A percentile compares a stretch with the other conserved stretches of the same genome.
Conservation (phyloP, 2,113 vertebrate species). For the Syrrhaptes paradoxus region DNA sequence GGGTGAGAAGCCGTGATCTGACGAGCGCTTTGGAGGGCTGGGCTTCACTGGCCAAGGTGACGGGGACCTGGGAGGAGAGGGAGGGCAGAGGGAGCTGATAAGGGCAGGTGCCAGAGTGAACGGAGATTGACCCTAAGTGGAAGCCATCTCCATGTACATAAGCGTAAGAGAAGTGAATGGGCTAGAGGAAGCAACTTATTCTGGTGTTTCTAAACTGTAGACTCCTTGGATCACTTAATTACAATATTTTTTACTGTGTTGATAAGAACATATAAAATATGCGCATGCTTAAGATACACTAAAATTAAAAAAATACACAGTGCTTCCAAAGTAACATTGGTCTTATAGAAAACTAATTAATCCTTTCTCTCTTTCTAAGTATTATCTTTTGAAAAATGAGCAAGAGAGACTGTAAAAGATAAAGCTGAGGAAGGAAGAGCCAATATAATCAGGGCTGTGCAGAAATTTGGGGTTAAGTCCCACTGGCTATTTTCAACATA, state of each 20-base stretch:
- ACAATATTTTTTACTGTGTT: neutral
- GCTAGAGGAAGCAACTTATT: neutral
- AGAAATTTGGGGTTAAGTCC: constrained; percentile 1
- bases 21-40: neutral
- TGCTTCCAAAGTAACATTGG: neutral
- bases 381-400: constrained; percentile 5
- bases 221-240: neutral
- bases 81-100: neutral
- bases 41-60: neutral
- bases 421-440: neutral
- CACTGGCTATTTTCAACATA: neutral
- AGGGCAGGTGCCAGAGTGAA: neutral
- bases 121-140: neutral
- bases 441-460: neutral
- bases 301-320: neutral
- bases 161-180: neutral
- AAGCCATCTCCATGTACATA: neutral
- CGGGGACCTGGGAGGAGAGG: neutral
- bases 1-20: neutral
- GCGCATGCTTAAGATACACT: neutral
- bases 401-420: neutral
- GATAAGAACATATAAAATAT: neutral
- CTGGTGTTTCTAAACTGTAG: neutral
- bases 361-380: neutral
- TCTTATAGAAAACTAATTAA: neutral